These are phyloP conservation scores for Aurelia sp. DNA, from an alignment of 30 jellyfish, hydroid and myxozoan genomes.

Conservation along the genomic window DNA sequence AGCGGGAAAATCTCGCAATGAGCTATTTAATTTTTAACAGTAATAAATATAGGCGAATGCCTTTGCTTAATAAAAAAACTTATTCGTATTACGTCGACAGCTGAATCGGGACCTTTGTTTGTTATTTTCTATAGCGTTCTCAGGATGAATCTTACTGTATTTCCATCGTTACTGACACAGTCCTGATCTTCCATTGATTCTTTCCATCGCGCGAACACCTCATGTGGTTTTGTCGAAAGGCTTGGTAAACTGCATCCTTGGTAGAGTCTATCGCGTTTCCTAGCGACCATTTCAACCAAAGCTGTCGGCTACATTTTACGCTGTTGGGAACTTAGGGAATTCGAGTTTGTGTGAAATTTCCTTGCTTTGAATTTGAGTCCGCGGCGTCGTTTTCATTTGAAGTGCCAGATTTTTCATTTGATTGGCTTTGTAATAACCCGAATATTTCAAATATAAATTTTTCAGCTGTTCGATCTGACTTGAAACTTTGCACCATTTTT, in stretches of 20 bases:
- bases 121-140: slow-evolving; percentile 8
- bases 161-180: slow-evolving; percentile 50
- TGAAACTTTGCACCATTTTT: too few species aligned
- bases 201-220: slow-evolving; percentile 21
- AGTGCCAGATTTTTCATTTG: too few species aligned
- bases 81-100: slow-evolving; percentile 40
- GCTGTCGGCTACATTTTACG: slow-evolving; percentile 29
- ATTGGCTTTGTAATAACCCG: too few species aligned
- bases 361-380: too few species aligned
- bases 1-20: slow-evolving; percentile 3
- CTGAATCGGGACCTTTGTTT: slow-evolving; percentile 52
- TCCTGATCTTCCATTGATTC: slow-evolving; percentile 17
- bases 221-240: slow-evolving; percentile 45
- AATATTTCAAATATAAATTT: too few species aligned
- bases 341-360: too few species aligned
- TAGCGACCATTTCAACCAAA: slow-evolving; percentile 25
- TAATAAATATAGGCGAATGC: slow-evolving; percentile 20
- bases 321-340: slow-evolving; percentile 9
- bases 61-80: slow-evolving; percentile 12
- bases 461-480: too few species aligned
- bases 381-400: too few species aligned
- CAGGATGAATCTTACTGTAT: slow-evolving; percentile 10
- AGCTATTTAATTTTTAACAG: slow-evolving; percentile 42
- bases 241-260: slow-evolving; percentile 6
- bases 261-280: slow-evolving; percentile 24